phyloP scores from a whole-genome alignment of 2,797 vertebrate species.

The Sebastes matsubarae region DNA sequence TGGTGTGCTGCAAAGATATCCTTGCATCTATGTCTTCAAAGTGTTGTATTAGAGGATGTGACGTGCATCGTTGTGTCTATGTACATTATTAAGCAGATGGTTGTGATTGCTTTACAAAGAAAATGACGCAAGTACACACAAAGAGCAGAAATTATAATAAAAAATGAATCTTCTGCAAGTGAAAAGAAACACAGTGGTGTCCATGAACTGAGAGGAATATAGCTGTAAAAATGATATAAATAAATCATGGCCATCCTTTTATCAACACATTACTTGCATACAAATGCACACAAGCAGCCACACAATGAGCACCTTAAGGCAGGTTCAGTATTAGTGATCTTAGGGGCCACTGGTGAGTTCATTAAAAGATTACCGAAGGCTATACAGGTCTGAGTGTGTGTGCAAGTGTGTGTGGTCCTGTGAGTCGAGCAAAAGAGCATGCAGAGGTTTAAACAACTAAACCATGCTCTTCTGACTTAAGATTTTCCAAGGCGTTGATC shows the following conservation, averaged over 20 bases:
- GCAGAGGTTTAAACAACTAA: conserved; percentile 44
- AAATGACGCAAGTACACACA: background rate
- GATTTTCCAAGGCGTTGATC: background rate
- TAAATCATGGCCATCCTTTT: conserved; percentile 28
- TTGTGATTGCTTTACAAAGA: background rate
- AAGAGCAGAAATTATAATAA: background rate
- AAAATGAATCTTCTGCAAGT: background rate
- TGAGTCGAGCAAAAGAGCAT: conserved; percentile 36
- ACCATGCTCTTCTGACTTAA: conserved; percentile 74
- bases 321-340: conserved; percentile 36
- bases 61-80: conserved; percentile 4
- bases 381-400: conserved; percentile 54
- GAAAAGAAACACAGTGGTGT: background rate
- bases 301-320: conserved; percentile 40
- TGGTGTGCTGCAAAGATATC: background rate
- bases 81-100: conserved; percentile 9
- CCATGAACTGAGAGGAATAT: background rate
- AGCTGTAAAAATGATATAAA: conserved; percentile 23
- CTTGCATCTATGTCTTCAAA: conserved; percentile 23
- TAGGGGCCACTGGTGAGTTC: conserved; percentile 38
- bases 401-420: conserved; percentile 67
- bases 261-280: conserved; percentile 26
- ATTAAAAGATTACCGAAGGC: conserved; percentile 58
- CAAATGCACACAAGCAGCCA: conserved; percentile 32
- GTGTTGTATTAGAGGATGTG: conserved; percentile 16